A percentile compares a stretch with the other conserved stretches of the same genome.
phyloP scores from a whole-genome alignment of 2,797 vertebrate species.

The Acanthurus tractus region DNA sequence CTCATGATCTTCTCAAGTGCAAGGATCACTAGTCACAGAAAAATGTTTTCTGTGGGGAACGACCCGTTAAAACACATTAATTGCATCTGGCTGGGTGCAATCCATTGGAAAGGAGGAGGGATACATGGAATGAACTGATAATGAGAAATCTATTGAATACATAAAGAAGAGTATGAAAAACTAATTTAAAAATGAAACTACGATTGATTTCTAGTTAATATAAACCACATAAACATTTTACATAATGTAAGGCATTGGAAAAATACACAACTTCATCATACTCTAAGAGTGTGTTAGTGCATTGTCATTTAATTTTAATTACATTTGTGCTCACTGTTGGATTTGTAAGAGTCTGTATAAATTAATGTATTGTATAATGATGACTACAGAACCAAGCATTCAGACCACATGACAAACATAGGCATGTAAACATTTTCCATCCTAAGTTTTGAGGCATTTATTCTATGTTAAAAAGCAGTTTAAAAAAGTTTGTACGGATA shows the following conservation, averaged over 20 bases:
- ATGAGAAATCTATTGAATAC: neutral
- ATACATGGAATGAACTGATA: neutral
- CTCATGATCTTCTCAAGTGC: neutral
- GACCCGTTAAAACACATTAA: constrained; percentile 25
- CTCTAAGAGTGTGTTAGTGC: neutral
- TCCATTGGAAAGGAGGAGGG: neutral
- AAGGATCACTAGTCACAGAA: constrained; percentile 4
- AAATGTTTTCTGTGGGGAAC: constrained; percentile 25
- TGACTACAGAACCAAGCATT: neutral
- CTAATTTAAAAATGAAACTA: neutral
- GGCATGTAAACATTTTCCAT: neutral
- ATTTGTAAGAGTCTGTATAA: neutral
- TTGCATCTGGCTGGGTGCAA: constrained; percentile 20
- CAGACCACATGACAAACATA: neutral
- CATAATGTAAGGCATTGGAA: too few species aligned
- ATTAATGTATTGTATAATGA: neutral
- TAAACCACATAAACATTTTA: too few species aligned
- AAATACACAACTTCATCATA: neutral
- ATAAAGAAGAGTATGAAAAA: too few species aligned
- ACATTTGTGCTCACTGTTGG: neutral
- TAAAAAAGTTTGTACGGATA: neutral
- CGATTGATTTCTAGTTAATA: neutral
- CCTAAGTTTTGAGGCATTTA: neutral
- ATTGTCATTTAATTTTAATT: neutral
- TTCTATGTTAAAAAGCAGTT: neutral